These are phyloP conservation scores for Amaurobius ferox DNA, from an alignment of 2,888 invertebrate species.

Conservation along the genomic window DNA sequence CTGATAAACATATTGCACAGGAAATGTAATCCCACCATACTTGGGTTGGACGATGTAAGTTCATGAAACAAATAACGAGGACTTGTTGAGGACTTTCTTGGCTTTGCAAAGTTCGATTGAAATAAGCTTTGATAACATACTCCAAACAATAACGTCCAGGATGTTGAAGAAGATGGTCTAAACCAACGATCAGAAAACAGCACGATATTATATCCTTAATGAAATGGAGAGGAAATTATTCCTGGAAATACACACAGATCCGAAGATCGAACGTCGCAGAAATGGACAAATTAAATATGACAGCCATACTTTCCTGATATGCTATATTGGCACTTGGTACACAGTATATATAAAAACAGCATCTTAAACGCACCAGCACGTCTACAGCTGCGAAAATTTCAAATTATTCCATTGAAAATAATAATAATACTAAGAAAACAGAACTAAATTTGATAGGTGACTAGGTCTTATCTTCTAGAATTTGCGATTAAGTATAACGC, in stretches of 20 bases:
- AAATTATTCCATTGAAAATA: constrained; percentile 25
- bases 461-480: constrained; percentile 65
- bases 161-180: no score
- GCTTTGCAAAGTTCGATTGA: no score
- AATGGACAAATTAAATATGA: constrained; percentile 45
- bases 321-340: constrained; percentile 63
- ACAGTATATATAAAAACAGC: constrained; percentile 19
- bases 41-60: background rate
- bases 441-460: constrained; percentile 43
- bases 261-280: background rate
- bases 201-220: background rate
- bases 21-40: background rate
- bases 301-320: constrained; percentile 33
- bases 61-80: no score
- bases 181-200: no score
- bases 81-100: no score
- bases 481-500: constrained; percentile 76
- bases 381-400: constrained; percentile 7
- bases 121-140: no score
- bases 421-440: constrained; percentile 53
- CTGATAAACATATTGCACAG: background rate
- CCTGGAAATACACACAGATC: background rate
- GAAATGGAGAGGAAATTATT: background rate
- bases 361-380: constrained; percentile 40
- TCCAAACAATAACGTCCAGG: no score